Base-by-base conservation (phyloP, 2,113 vertebrate species). In the Xenopus laevis region DNA sequence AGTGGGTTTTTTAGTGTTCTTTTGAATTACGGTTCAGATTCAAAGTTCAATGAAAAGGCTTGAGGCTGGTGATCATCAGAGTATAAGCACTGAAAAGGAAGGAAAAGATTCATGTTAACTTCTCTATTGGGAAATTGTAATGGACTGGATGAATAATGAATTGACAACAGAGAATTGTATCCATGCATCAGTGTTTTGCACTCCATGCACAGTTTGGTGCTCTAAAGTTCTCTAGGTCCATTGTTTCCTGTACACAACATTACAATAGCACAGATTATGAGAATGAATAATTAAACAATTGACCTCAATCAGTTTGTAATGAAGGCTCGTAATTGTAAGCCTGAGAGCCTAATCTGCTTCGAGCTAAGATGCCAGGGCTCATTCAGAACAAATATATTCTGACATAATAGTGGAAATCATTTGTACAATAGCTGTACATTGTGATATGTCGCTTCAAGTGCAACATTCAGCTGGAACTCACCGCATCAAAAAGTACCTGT, bases 221-320 rank as follows among this genome's bases (percentile, higher is more conserved):
- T 74, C 46, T 17, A 44, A 50, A 58, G 72, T 47, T 47, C 72
- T 33, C 53, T 44, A 53, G 53, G 55, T 15, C 33, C 72, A 74
- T 74, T 74, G 72, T 74, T 74, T 74, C 64, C 52, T 46, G 16
- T 13, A 60, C 15, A 67, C 53, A 50, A 59, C 63, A 12, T 74
- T 50, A 74, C 72, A 74, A 74, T 66, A 58, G 72, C 44, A 13
- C 40, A 74, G 72, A 67, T 74, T 74, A 74, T 67, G 4, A 66
- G 30, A 44, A 66, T 53, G 21, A 67, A 61, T 74, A 61, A 68
- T 68, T 66, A 52, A 57, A 68, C 72, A 74, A 74, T 60, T 52
- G 57, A 30, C 59, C 53, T 33, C 63, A 60, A 74, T 74, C 52
- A 46, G 50, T 52, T 65, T 33, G 4, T 23, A 27, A 65, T 74